These are phyloP conservation scores for Psix sp. DNA, from an alignment of 1,140 invertebrate genomes.

Conservation along the genomic window DNA sequence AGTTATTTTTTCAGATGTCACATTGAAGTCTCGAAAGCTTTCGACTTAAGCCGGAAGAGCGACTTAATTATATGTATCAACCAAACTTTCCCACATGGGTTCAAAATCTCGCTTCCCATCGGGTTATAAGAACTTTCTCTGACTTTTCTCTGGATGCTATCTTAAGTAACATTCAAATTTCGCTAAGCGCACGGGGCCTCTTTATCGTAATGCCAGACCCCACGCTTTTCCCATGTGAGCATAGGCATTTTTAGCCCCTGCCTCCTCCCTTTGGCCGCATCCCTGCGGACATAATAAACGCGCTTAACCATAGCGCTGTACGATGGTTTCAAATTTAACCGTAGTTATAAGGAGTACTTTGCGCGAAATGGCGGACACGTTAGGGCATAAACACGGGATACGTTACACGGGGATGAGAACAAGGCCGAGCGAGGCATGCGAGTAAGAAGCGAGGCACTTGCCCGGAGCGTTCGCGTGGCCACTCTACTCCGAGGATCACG, in stretches of 20 bases:
- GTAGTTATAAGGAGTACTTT: conserved; percentile 40
- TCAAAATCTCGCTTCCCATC: conserved; percentile 8
- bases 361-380: conserved; percentile 22
- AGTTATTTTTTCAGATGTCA: no score
- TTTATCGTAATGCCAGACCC: conserved; percentile 6
- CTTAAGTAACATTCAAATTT: conserved; percentile 29
- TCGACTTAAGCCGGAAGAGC: no score
- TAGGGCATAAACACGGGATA: conserved; percentile 34
- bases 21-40: no score
- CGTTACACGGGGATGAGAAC: conserved; percentile 34
- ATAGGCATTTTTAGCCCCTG: conserved; percentile 4
- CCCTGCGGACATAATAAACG: conserved; percentile 13
- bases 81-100: conserved; percentile 22
- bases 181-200: background rate
- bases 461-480: conserved; percentile 70
- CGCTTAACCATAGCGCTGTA: conserved; percentile 19
- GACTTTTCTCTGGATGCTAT: background rate
- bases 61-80: no score
- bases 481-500: conserved; percentile 59
- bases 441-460: conserved; percentile 54
- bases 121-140: conserved; percentile 27
- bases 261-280: background rate
- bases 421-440: conserved; percentile 38
- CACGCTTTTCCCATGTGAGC: conserved; percentile 19
- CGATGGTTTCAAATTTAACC: conserved; percentile 36